Evolutionary conservation across 1,140 invertebrate genomes (phyloP).

Genomic region (Medauroidea extradentata): DNA sequence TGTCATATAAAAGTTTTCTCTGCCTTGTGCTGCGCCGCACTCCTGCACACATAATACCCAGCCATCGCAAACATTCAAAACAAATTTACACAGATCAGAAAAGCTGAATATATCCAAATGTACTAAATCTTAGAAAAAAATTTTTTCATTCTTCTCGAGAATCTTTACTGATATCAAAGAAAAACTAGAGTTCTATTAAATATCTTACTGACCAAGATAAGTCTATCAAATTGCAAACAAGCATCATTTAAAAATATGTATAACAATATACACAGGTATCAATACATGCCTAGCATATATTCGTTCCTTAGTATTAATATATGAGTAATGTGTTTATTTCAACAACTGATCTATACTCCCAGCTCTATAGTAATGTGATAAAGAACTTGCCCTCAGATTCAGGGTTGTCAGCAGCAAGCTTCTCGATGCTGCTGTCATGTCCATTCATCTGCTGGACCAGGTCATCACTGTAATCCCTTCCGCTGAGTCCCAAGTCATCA

Average conservation of each 20-base stretch:
- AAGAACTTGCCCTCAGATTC: slow-evolving; percentile 15
- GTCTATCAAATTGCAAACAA: too few species aligned
- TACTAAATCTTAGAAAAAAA: neutral
- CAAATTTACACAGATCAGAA: neutral
- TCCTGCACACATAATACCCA: slow-evolving; percentile 33
- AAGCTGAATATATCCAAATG: neutral
- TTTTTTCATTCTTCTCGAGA: neutral
- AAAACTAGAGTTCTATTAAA: too few species aligned
- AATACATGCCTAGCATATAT: too few species aligned
- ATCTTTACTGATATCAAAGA: neutral
- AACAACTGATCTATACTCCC: too few species aligned
- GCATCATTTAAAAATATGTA: too few species aligned
- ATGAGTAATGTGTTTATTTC: too few species aligned
- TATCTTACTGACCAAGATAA: too few species aligned
- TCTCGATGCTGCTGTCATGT: slow-evolving; percentile 1
- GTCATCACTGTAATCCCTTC: slow-evolving; percentile 14
- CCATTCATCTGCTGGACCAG: slow-evolving; percentile 5
- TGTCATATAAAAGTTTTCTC: slow-evolving; percentile 51
- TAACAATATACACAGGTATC: too few species aligned
- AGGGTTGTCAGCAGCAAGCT: slow-evolving; percentile 11
- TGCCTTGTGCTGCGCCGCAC: slow-evolving; percentile 55
- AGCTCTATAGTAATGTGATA: too few species aligned
- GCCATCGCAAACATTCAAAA: slow-evolving; percentile 31
- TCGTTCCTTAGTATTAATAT: too few species aligned
- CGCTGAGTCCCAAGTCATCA: slow-evolving; percentile 8